These are phyloP conservation scores for Nematolebias whitei DNA, from an alignment of 2,113 vertebrate species.

Conservation along the genomic window DNA sequence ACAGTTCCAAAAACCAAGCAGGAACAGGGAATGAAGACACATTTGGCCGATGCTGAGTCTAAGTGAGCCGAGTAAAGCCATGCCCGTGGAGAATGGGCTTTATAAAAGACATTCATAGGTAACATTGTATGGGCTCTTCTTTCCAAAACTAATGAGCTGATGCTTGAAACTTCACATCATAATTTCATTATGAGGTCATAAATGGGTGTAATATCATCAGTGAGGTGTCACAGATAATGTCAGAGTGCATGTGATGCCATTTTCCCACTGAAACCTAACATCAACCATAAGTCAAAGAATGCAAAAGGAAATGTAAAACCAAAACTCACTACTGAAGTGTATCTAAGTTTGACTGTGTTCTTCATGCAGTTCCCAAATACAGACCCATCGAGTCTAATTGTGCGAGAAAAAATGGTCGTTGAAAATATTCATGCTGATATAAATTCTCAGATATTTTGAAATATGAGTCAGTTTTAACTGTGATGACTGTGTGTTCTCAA, in stretches of 20 bases:
- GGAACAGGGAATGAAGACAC: too few species aligned
- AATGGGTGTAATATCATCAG: background rate
- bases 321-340: background rate
- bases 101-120: background rate
- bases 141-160: background rate
- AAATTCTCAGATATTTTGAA: background rate
- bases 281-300: background rate
- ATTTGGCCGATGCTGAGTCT: too few species aligned
- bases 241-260: background rate
- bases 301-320: background rate
- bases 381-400: background rate
- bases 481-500: background rate
- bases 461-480: background rate
- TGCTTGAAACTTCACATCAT: background rate
- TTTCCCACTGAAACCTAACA: background rate
- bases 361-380: too few species aligned
- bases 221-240: background rate
- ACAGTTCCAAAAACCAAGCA: too few species aligned
- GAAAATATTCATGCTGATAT: background rate
- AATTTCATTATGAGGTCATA: background rate
- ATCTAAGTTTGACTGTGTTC: background rate
- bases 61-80: too few species aligned
- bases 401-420: background rate
- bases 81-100: too few species aligned
- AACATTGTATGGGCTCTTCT: background rate